Evolutionary conservation across 2,797 vertebrate genomes (phyloP).

Genomic region (Anguilla megastoma): DNA sequence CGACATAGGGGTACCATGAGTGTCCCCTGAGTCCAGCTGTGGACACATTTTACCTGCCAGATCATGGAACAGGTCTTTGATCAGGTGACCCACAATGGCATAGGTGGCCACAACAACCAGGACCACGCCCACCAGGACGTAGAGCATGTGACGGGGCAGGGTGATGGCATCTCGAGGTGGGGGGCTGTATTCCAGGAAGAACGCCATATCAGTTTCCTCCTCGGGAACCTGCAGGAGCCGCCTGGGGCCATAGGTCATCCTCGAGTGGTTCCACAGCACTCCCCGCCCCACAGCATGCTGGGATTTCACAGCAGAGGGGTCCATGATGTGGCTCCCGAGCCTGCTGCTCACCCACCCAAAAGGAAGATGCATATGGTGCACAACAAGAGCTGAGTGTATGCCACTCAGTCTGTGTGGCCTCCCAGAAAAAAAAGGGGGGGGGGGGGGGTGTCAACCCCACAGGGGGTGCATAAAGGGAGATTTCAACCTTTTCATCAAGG

Average conservation of each 20-base stretch:
- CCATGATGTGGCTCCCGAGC: slow-evolving; percentile 20
- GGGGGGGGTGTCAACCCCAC: slow-evolving; percentile 29
- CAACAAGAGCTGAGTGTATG: background rate
- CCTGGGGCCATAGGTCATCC: slow-evolving; percentile 49
- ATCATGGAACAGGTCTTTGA: slow-evolving; percentile 87
- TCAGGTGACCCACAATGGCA: slow-evolving; percentile 89
- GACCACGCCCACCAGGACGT: slow-evolving; percentile 74
- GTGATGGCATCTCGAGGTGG: slow-evolving; percentile 78
- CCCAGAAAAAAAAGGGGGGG: slow-evolving; percentile 13
- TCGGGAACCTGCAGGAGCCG: slow-evolving; percentile 58
- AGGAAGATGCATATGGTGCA: slow-evolving; percentile 32
- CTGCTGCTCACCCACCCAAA: slow-evolving; percentile 47
- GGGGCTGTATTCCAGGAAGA: slow-evolving; percentile 79
- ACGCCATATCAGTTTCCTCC: slow-evolving; percentile 52
- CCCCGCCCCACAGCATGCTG: slow-evolving; percentile 37
- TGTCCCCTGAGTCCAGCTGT: background rate
- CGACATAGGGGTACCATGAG: background rate
- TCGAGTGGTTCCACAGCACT: slow-evolving; percentile 46
- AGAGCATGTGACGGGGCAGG: slow-evolving; percentile 77
- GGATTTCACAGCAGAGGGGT: slow-evolving; percentile 26
- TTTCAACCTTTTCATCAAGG: background rate
- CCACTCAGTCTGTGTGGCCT: background rate
- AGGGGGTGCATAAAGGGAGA: background rate
- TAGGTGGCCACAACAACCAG: slow-evolving; percentile 82
- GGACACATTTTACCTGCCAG: slow-evolving; percentile 77